Conservation (phyloP, 2,113 vertebrate species). For the Mugil cephalus region DNA sequence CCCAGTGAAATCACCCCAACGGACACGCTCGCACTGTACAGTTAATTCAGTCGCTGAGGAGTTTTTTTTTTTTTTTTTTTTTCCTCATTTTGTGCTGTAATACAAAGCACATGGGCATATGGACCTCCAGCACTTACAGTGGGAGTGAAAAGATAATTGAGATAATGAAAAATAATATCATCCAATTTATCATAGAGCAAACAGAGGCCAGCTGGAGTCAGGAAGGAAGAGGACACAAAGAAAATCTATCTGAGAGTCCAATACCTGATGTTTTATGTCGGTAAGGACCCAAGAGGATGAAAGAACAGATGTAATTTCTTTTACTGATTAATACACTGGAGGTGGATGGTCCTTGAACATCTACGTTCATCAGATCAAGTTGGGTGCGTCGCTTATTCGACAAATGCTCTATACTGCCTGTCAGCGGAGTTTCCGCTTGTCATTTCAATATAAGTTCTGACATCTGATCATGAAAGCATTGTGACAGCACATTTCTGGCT, state of each 20-base stretch:
- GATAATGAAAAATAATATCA: slow-evolving; percentile 63
- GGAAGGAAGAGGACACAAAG: slow-evolving; percentile 44
- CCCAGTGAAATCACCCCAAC: slow-evolving; percentile 66
- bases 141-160: slow-evolving; percentile 58
- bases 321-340: too few species aligned
- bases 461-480: slow-evolving; percentile 32
- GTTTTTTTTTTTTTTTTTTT: neutral
- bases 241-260: slow-evolving; percentile 13
- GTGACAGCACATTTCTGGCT: slow-evolving; percentile 33
- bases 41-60: slow-evolving; percentile 60
- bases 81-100: slow-evolving; percentile 34
- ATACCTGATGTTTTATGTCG: slow-evolving; percentile 13
- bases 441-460: slow-evolving; percentile 33
- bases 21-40: slow-evolving; percentile 47
- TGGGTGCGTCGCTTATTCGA: neutral
- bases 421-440: slow-evolving; percentile 35
- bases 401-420: neutral
- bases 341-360: neutral
- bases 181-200: slow-evolving; percentile 51
- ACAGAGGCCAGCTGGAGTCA: slow-evolving; percentile 50
- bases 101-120: slow-evolving; percentile 54
- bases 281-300: neutral
- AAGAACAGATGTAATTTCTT: neutral
- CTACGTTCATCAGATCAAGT: neutral
- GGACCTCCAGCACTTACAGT: slow-evolving; percentile 51